These are phyloP conservation scores for Leptinotarsa lineolata DNA, from an alignment of 1,140 invertebrate genomes.

Conservation along the genomic window DNA sequence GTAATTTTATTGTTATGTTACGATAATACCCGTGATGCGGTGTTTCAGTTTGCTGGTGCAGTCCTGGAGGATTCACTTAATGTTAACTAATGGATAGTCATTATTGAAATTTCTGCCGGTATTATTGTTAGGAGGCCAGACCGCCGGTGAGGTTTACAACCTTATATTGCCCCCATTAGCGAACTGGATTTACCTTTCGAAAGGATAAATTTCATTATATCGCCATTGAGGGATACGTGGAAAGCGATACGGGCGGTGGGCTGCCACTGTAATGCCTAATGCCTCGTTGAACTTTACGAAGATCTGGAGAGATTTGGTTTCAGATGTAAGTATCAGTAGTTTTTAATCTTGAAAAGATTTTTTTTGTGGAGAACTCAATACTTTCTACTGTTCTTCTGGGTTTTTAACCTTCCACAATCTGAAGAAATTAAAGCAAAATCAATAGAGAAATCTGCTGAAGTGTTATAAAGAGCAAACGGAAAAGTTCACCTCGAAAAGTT, in stretches of 20 bases:
- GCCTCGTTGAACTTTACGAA: too few relatives aligned
- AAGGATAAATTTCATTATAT: slow-evolving; percentile 13
- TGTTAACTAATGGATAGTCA: slow-evolving; percentile 38
- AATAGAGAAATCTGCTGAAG: too few relatives aligned
- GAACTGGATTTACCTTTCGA: slow-evolving; percentile 32
- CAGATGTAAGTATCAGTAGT: too few relatives aligned
- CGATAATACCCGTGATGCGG: slow-evolving; percentile 33
- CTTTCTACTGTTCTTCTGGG: too few relatives aligned
- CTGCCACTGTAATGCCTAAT: too few relatives aligned
- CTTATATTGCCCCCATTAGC: slow-evolving; percentile 31
- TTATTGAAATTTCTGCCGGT: slow-evolving; percentile 39
- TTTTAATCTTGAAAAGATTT: too few relatives aligned
- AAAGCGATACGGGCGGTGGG: not conserved
- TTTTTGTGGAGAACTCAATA: too few relatives aligned
- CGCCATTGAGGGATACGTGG: not conserved
- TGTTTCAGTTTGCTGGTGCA: slow-evolving; percentile 24
- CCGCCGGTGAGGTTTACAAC: slow-evolving; percentile 34
- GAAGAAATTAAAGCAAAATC: too few relatives aligned
- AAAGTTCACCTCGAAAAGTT: too few relatives aligned
- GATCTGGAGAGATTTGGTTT: too few relatives aligned
- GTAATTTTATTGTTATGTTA: slow-evolving; percentile 38
- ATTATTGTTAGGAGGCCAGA: slow-evolving; percentile 26
- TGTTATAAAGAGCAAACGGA: too few relatives aligned
- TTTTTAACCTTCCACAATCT: too few relatives aligned
- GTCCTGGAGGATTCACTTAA: slow-evolving; percentile 37